Evolutionary conservation across 1,140 invertebrate species (phyloP).

Genomic region (Sycobia sp.): DNA sequence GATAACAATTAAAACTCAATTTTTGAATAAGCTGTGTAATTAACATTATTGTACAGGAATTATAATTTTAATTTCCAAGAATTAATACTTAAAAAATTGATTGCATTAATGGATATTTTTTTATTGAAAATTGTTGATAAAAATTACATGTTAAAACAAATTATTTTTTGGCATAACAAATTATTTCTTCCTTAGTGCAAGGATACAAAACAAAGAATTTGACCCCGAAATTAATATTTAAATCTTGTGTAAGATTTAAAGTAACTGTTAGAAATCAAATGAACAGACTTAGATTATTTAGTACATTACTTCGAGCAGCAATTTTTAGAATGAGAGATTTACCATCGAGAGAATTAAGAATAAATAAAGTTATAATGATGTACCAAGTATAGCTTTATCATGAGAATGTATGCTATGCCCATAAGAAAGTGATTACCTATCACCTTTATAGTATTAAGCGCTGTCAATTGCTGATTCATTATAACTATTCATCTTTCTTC

Average conservation of each 20-base stretch:
- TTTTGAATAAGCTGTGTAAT: no score
- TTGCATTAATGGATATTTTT: no score
- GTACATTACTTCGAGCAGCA: conserved; percentile 24
- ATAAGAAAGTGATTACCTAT: conserved; percentile 21
- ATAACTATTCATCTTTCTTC: conserved; percentile 22
- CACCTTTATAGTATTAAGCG: conserved; percentile 35
- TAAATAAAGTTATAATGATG: conserved; percentile 13
- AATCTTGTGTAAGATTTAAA: neutral
- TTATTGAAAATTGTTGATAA: no score
- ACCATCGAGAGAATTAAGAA: conserved; percentile 8
- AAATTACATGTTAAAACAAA: no score
- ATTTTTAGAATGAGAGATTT: conserved; percentile 18
- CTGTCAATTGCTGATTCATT: conserved; percentile 29
- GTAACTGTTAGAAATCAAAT: neutral
- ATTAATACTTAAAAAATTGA: neutral
- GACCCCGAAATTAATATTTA: neutral
- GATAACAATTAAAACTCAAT: no score
- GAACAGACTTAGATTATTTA: no score
- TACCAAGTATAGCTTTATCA: conserved; percentile 7
- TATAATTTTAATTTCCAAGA: conserved; percentile 17
- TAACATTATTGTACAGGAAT: no score
- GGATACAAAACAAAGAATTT: conserved; percentile 6
- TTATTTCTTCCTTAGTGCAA: conserved; percentile 28
- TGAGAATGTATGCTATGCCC: conserved; percentile 11
- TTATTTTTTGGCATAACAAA: conserved; percentile 13